Evolutionary conservation across 2,888 invertebrate genomes (phyloP).

Genomic region (Tachina grossa): DNA sequence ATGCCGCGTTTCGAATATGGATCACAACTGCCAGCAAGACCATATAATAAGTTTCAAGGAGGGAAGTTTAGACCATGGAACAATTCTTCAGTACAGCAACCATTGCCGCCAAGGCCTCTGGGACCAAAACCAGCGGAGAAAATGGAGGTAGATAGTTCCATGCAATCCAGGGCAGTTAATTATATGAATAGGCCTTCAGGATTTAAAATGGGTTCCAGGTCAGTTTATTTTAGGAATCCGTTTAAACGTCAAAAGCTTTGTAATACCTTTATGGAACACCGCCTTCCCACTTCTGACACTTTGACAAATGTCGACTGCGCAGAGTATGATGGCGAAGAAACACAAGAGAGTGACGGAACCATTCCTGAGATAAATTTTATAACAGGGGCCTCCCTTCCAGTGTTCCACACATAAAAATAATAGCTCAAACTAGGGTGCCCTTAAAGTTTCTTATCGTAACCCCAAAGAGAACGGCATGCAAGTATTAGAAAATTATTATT

Average conservation of each 20-base stretch:
- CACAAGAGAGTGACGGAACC: background rate
- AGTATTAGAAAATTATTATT: background rate
- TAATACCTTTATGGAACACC: background rate
- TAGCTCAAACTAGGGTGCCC: background rate
- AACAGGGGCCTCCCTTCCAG: slow-evolving; percentile 17
- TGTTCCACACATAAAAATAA: slow-evolving; percentile 24
- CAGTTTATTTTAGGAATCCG: background rate
- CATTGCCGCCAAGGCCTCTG: slow-evolving; percentile 5
- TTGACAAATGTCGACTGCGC: background rate
- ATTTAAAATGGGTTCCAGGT: slow-evolving; percentile 3
- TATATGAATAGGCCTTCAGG: slow-evolving; percentile 1
- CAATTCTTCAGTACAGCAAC: background rate
- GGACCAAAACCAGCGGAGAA: slow-evolving; percentile 7
- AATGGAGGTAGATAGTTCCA: slow-evolving; percentile 17
- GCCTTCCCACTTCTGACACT: background rate
- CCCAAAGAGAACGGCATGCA: background rate
- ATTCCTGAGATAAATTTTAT: slow-evolving; percentile 49
- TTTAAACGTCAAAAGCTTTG: background rate
- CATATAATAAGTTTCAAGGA: background rate
- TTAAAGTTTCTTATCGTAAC: slow-evolving; percentile 17
- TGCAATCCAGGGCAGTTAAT: background rate
- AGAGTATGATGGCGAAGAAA: background rate
- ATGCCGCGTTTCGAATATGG: background rate
- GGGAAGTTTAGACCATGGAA: background rate
- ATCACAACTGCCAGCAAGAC: background rate